Evolutionary conservation across 2,113 vertebrate species (phyloP), one percentile per base, ranked within the genome.

Genomic region (Ranitomeya variabilis): DNA sequence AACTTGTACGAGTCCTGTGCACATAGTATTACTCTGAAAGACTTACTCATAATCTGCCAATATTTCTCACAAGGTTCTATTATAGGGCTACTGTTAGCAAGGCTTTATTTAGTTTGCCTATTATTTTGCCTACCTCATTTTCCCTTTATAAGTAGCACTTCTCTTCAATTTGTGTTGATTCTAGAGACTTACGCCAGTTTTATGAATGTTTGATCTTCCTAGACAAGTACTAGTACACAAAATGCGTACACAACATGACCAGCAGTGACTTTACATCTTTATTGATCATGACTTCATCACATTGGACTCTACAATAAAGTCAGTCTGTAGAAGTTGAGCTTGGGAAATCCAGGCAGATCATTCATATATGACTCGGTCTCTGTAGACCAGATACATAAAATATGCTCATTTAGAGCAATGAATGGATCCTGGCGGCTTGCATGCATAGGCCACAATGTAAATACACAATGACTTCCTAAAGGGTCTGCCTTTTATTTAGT

Each of bases 41-140:
- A 71, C 59, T 57, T 5, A 71, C 77, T 87, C 78, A 87, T 87
- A 59, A 67, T 80, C 71, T 87, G 86, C 86, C 86, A 81, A 80
- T 80, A 59, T 71, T 80, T 67, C 76, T 37, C 57, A 80, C 86
- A 87, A 71, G 64, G 78, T 80, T 87, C 77, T 57, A n/a, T 71
- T 87, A 80, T 81, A 81, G 54, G 6, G 60, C 74, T 67, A 64
- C 59, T 55, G 45, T 69, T 78, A 78, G 83, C 67, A 79, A 79
- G 15, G 60, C 45, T 86, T 86, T 86, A 67, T 86, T 86, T 54
- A 10, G 13, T 78, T 79, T 66, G 64, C n/a, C 77, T 80, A 71
- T 80, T 81, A 71, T 80, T 80, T 87, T 80, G 71, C 77, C 57
- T 71, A 21, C 51, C 69, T 71, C 23, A 26, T 12, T 54, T 60